Percentiles rank a stretch among this genome's conserved stretches.
phyloP scores from a whole-genome alignment of 2,888 invertebrate species.

The Ecliptopera silaceata region DNA sequence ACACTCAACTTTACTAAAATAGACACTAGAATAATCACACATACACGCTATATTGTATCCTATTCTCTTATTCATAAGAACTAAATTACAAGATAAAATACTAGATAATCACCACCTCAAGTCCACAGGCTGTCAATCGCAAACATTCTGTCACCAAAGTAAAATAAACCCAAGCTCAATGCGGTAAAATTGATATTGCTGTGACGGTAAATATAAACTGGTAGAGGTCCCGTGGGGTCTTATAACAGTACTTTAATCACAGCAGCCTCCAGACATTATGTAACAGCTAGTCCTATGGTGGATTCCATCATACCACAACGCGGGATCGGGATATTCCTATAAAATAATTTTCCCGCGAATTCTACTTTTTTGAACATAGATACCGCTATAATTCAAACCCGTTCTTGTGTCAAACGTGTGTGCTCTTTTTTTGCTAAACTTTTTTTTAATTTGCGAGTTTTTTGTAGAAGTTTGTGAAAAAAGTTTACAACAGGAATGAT shows the following conservation, averaged over 20 bases:
- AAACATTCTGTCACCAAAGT: background rate
- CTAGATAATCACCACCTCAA: background rate
- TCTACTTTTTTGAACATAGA: constrained; percentile 10
- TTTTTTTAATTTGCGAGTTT: background rate
- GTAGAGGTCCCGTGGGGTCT: constrained; percentile 61
- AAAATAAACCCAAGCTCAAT: background rate
- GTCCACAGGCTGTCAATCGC: background rate
- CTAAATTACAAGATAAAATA: background rate
- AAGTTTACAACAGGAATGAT: constrained; percentile 20
- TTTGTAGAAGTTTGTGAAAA: background rate
- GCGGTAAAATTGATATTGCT: background rate
- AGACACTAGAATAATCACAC: background rate
- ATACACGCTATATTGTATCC: background rate
- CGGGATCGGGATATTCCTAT: constrained; percentile 47
- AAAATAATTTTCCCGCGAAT: constrained; percentile 11
- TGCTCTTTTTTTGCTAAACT: background rate
- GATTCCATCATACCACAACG: constrained; percentile 63
- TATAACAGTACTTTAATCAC: constrained; percentile 78
- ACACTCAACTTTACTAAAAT: background rate
- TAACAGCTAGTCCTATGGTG: constrained; percentile 74
- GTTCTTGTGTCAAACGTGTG: constrained; percentile 14
- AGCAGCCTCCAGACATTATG: constrained; percentile 72
- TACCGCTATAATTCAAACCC: constrained; percentile 8
- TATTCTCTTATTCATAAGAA: background rate
- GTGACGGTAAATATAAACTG: background rate